These are phyloP conservation scores for Icerya purchasi DNA, from an alignment of 2,888 invertebrate species.

Conservation along the genomic window DNA sequence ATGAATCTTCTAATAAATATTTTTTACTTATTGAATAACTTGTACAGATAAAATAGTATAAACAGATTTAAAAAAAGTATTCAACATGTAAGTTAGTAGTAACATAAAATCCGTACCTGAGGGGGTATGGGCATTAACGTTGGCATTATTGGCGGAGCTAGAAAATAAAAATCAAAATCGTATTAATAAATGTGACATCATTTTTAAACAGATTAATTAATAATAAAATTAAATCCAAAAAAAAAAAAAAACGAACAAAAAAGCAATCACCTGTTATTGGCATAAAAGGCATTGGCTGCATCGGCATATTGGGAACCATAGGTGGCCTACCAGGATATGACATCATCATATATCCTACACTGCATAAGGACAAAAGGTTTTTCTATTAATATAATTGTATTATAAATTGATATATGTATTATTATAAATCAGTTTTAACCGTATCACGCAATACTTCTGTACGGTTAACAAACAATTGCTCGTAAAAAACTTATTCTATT, in stretches of 20 bases:
- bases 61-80: too few relatives aligned
- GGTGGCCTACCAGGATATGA: conserved; percentile 74
- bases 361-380: background rate
- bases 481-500: too few relatives aligned
- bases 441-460: too few relatives aligned
- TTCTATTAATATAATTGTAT: background rate
- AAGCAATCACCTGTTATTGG: conserved; percentile 22
- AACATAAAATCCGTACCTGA: conserved; percentile 32
- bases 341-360: conserved; percentile 31
- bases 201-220: background rate
- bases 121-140: conserved; percentile 49
- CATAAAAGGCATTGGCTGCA: conserved; percentile 31
- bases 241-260: too few relatives aligned
- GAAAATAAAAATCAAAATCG: conserved; percentile 23
- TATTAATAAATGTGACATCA: background rate
- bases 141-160: conserved; percentile 44
- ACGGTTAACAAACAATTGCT: too few relatives aligned
- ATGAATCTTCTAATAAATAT: too few relatives aligned
- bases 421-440: too few relatives aligned
- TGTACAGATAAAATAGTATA: too few relatives aligned
- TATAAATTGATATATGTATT: too few relatives aligned
- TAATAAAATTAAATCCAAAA: too few relatives aligned
- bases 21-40: too few relatives aligned
- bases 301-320: conserved; percentile 47
- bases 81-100: too few relatives aligned